These are phyloP conservation scores for Goniozus legneri DNA, from an alignment of 1,140 invertebrate genomes.

Conservation along the genomic window DNA sequence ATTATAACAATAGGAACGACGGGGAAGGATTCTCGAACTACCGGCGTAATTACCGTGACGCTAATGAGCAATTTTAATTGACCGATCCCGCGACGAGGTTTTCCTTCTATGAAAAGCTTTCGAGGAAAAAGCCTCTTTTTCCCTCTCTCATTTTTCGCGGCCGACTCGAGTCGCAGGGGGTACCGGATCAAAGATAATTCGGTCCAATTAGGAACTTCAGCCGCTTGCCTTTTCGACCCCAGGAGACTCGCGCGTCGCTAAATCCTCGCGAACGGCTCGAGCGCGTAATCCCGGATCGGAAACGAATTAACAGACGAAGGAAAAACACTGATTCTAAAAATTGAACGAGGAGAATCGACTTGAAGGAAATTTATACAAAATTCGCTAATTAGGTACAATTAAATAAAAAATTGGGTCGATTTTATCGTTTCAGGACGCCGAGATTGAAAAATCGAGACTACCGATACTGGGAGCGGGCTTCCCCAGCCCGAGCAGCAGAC, in stretches of 20 bases:
- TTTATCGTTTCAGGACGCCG: constrained; percentile 44
- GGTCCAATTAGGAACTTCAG: constrained; percentile 36
- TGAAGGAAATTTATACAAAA: too few species aligned
- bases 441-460: constrained; percentile 45
- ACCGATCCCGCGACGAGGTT: too few species aligned
- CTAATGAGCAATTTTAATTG: too few species aligned
- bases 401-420: neutral
- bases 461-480: constrained; percentile 38
- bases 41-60: too few species aligned
- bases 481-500: constrained; percentile 24
- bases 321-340: neutral
- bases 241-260: constrained; percentile 1
- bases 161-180: constrained; percentile 26
- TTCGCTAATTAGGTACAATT: too few species aligned
- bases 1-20: too few species aligned
- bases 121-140: constrained; percentile 25
- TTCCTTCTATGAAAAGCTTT: too few species aligned
- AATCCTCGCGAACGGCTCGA: constrained; percentile 6
- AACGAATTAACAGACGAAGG: too few species aligned
- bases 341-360: too few species aligned
- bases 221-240: constrained; percentile 10
- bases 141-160: constrained; percentile 4
- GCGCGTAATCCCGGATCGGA: neutral
- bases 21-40: too few species aligned
- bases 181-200: constrained; percentile 27